Percentiles rank a stretch among this genome's conserved stretches.
Conservation (phyloP, 2,888 invertebrate species). For the Hypolimnas misippus region DNA sequence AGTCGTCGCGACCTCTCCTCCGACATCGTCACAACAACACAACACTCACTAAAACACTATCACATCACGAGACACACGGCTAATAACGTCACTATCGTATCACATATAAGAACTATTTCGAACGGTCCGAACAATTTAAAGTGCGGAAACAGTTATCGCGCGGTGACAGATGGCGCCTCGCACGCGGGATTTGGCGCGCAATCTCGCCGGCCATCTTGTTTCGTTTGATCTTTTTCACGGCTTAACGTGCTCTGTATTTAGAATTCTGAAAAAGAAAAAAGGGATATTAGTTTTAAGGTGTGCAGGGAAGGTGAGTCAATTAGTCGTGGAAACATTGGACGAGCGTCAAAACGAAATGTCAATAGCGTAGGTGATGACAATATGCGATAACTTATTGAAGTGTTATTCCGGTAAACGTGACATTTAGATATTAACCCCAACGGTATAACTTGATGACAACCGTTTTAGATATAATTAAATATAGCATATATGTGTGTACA, state of each 20-base stretch:
- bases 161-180: constrained; percentile 67
- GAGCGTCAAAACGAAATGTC: constrained; percentile 60
- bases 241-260: constrained; percentile 69
- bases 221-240: constrained; percentile 72
- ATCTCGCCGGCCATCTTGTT: constrained; percentile 70
- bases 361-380: constrained; percentile 37
- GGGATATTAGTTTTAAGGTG: constrained; percentile 58
- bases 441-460: background rate
- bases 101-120: constrained; percentile 71
- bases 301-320: constrained; percentile 68
- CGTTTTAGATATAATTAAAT: constrained; percentile 1
- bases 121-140: constrained; percentile 69
- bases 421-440: constrained; percentile 18
- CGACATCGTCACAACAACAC: constrained; percentile 78
- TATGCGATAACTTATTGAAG: constrained; percentile 25
- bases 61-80: constrained; percentile 68
- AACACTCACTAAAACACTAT: constrained; percentile 63
- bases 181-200: constrained; percentile 67
- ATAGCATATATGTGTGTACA: background rate
- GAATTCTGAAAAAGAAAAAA: constrained; percentile 74
- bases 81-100: constrained; percentile 55
- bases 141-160: constrained; percentile 60
- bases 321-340: constrained; percentile 56
- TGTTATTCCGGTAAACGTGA: constrained; percentile 30
- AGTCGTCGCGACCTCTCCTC: constrained; percentile 89